phyloP scores from a whole-genome alignment of 2,888 invertebrate species.

The Philonicus albiceps region DNA sequence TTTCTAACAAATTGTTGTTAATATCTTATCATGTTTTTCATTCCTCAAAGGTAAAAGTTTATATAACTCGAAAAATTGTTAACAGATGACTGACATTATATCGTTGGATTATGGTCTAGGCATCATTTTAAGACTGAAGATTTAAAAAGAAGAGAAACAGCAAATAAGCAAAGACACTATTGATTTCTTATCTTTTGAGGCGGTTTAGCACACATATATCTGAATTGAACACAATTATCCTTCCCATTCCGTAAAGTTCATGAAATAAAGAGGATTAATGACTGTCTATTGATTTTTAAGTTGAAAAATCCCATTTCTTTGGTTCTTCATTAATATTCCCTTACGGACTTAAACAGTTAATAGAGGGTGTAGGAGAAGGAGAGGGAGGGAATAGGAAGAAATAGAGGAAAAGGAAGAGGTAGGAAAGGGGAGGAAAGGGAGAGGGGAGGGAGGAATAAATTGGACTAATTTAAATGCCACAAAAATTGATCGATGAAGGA shows the following conservation, averaged over 20 bases:
- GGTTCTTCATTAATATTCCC: not conserved
- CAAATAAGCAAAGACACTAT: not conserved
- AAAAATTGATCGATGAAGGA: not conserved
- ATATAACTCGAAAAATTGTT: not conserved
- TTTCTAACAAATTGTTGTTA: too few species aligned
- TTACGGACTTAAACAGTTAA: not conserved
- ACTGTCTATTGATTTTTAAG: not conserved
- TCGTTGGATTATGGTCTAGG: not conserved
- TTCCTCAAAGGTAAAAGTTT: not conserved
- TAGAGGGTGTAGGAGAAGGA: not conserved
- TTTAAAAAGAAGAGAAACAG: not conserved
- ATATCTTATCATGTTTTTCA: too few species aligned
- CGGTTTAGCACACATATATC: not conserved
- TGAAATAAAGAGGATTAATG: not conserved
- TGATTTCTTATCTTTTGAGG: not conserved
- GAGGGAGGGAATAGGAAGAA: not conserved
- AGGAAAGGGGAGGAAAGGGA: not conserved
- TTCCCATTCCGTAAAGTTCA: not conserved
- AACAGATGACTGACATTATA: not conserved
- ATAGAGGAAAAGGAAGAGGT: not conserved
- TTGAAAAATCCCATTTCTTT: not conserved
- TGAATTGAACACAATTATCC: not conserved
- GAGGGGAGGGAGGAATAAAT: not conserved
- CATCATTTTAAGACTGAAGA: not conserved
- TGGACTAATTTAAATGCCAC: not conserved